These are phyloP conservation scores for Labeo catla DNA, from an alignment of 2,113 vertebrate species.

Conservation along the genomic window DNA sequence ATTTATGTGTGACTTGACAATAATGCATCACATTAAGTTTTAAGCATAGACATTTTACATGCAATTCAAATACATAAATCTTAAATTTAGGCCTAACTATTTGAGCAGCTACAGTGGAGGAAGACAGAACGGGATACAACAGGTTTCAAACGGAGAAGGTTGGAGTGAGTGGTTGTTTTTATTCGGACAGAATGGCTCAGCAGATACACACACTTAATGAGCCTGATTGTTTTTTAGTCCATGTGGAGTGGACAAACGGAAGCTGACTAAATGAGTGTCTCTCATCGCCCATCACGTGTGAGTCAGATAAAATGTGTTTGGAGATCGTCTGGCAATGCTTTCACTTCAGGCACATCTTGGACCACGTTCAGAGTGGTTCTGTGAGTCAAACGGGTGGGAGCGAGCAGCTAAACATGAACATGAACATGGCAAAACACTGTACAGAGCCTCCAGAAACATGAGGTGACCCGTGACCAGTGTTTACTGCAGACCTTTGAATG, in stretches of 20 bases:
- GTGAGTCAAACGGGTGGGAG: slow-evolving; percentile 25
- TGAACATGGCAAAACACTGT: not conserved
- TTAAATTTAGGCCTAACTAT: too few species aligned
- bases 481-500: not conserved
- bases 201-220: not conserved
- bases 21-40: too few species aligned
- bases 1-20: too few species aligned
- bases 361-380: not conserved
- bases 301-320: not conserved
- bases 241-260: not conserved
- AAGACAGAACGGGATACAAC: not conserved
- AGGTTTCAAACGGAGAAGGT: not conserved
- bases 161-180: not conserved
- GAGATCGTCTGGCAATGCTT: not conserved
- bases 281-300: not conserved
- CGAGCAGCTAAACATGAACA: not conserved
- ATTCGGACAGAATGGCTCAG: not conserved
- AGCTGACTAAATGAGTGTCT: not conserved
- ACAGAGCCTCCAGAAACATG: not conserved
- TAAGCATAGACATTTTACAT: too few species aligned
- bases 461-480: slow-evolving; percentile 2
- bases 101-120: not conserved
- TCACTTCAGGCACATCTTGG: slow-evolving; percentile 3
- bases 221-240: not conserved
- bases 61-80: too few species aligned